Evolutionary conservation across 2,113 vertebrate species (phyloP).

Genomic region (Riparia riparia): DNA sequence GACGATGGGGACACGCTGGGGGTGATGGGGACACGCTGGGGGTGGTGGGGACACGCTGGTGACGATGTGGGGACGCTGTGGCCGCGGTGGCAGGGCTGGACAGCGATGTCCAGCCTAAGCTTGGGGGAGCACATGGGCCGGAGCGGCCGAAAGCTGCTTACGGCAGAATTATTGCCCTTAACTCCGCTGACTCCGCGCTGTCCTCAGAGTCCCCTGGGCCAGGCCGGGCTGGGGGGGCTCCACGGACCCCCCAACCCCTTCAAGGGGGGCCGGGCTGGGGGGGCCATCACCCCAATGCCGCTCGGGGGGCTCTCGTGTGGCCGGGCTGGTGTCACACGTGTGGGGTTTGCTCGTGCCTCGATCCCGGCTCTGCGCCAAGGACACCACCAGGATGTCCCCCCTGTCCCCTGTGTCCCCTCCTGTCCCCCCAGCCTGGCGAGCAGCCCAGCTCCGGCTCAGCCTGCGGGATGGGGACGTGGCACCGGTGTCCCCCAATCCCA

Average conservation of each 20-base stretch:
- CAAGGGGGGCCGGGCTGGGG: fast-evolving
- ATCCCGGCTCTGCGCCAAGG: fast-evolving
- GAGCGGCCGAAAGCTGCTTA: conserved; percentile 67
- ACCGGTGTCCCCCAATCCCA: fast-evolving
- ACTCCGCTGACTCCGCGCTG: conserved; percentile 49
- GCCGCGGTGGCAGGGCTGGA: background rate
- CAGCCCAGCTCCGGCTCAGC: conserved; percentile 47
- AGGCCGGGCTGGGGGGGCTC: background rate
- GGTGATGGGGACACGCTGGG: fast-evolving
- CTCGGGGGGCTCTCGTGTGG: fast-evolving
- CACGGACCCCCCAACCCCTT: fast-evolving
- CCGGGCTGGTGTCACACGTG: background rate
- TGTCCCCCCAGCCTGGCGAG: background rate
- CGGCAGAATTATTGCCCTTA: conserved; percentile 55
- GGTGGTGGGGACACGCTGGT: fast-evolving
- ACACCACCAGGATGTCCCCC: background rate
- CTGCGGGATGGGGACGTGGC: fast-evolving
- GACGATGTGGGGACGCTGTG: fast-evolving
- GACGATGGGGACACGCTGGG: fast-evolving
- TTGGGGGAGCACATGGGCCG: background rate
- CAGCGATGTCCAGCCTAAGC: background rate
- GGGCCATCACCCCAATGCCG: fast-evolving
- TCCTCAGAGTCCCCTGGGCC: conserved; percentile 59
- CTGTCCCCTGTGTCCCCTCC: background rate
- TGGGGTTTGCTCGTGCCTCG: background rate